Evolutionary conservation across 2,113 vertebrate species (phyloP), one percentile per base, ranked within the genome.

Genomic region (Cyanoliseus patagonus): DNA sequence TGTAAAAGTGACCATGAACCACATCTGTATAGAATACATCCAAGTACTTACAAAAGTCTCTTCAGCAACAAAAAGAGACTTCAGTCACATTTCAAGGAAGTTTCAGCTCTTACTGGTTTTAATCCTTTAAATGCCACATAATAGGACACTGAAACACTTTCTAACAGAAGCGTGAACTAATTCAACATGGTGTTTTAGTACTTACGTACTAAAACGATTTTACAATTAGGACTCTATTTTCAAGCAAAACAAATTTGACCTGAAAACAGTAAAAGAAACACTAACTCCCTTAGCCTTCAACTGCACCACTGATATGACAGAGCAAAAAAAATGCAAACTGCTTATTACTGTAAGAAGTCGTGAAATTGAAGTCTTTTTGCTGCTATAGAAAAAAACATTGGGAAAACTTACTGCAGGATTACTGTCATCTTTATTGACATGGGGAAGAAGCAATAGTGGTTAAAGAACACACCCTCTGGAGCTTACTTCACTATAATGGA

Each of bases 371-470:
- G 6, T 27, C 7, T 24, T 80, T 51, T 75, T 64, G 33, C 11
- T 84, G 51, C 51, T 75, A 41, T 5, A 7, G 22, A 66, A 67
- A 94, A 42, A 73, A 35, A 14, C 7, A 37, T 33, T 20, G 55
- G 19, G 24, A 74, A 75, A 88, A 81, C 5, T 57, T 67, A 49
- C 0, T 67, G 25, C 52, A 75, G 18, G 10, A 90, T n/a, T 72
- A 31, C 6, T 0, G 1, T 27, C 1, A 27, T 19, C 51, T 74
- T n/a, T n/a, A 31, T 42, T 57, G 30, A 33, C 8, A 33, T 0
- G 6, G 28, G 10, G 6, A 87, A 79, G n/a, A 37, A 67, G 41
- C 46, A 82, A 14, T 2, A 30, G 41, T 4, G 12, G 10, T 18
- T 68, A 72, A 57, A 57, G 44, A 88, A 88, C 6, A 31, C 30